phyloP scores from a whole-genome alignment of 2,888 invertebrate species.

The Chalcis sispes region DNA sequence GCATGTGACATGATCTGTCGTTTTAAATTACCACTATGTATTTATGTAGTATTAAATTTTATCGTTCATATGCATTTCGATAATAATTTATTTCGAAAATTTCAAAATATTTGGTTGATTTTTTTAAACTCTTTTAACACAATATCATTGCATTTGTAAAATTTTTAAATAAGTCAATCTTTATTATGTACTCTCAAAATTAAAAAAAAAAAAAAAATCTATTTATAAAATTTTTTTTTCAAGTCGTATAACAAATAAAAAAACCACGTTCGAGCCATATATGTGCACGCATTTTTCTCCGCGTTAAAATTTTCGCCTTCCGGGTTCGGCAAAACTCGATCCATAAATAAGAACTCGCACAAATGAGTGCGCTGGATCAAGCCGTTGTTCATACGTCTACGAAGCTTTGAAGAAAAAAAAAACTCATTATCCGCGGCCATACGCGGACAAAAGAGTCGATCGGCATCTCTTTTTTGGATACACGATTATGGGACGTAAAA shows the following conservation, averaged over 20 bases:
- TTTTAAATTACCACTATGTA: too few relatives aligned
- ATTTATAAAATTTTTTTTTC: too few relatives aligned
- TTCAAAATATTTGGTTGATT: not conserved
- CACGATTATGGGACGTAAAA: constrained; percentile 39
- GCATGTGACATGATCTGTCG: not conserved
- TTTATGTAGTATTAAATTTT: too few relatives aligned
- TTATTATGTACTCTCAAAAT: not conserved
- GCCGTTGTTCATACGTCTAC: constrained; percentile 2
- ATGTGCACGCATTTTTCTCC: too few relatives aligned
- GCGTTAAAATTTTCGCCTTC: too few relatives aligned
- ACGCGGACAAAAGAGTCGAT: constrained; percentile 33
- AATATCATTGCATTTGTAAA: too few relatives aligned
- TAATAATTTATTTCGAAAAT: too few relatives aligned
- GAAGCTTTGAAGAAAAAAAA: constrained; percentile 1
- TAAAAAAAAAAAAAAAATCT: too few relatives aligned
- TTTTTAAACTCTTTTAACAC: too few relatives aligned
- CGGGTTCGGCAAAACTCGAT: constrained; percentile 1
- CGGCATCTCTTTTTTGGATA: constrained; percentile 17
- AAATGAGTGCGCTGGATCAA: constrained; percentile 33
- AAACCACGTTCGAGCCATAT: too few relatives aligned
- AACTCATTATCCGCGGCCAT: constrained; percentile 11
- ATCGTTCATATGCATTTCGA: not conserved
- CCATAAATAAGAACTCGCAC: constrained; percentile 36
- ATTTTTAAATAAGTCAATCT: not conserved
- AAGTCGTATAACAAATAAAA: too few relatives aligned